phyloP scores from a whole-genome alignment of 1,140 invertebrate species.

The Cylas formicarius region DNA sequence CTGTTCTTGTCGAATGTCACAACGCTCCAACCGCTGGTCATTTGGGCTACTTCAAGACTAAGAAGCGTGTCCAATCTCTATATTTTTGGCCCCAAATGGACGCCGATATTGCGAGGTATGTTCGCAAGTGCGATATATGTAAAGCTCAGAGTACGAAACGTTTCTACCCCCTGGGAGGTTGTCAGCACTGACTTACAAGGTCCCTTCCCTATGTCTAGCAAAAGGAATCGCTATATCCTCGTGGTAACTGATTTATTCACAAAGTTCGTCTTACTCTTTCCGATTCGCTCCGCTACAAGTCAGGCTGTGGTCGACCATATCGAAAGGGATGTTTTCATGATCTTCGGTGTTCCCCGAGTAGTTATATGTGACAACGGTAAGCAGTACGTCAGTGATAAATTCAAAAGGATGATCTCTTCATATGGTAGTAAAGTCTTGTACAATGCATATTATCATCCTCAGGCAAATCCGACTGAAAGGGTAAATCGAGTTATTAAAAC shows the following conservation, averaged over 20 bases:
- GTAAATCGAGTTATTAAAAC: conserved; percentile 1
- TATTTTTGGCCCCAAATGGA: conserved; percentile 24
- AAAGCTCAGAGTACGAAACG: conserved; percentile 18
- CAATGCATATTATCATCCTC: neutral
- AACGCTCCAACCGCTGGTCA: conserved; percentile 13
- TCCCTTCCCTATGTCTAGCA: conserved; percentile 27
- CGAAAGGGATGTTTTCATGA: conserved; percentile 22
- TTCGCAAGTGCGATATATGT: conserved; percentile 16
- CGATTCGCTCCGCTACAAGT: conserved; percentile 10
- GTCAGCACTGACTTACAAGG: conserved; percentile 40
- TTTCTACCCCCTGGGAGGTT: conserved; percentile 21
- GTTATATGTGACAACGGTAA: conserved; percentile 27
- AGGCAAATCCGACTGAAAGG: neutral
- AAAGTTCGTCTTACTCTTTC: conserved; percentile 21
- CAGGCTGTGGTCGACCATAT: conserved; percentile 11
- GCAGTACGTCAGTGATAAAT: no score
- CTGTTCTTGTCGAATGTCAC: conserved; percentile 12
- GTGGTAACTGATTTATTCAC: conserved; percentile 32
- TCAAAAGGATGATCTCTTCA: no score
- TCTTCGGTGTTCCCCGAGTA: conserved; percentile 18
- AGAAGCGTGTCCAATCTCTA: conserved; percentile 6
- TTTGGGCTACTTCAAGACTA: conserved; percentile 20
- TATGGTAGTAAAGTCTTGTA: neutral
- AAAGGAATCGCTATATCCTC: conserved; percentile 34
- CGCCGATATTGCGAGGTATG: conserved; percentile 10